phyloP scores from a whole-genome alignment of 2,888 invertebrate species.

The Rotaria socialis region DNA sequence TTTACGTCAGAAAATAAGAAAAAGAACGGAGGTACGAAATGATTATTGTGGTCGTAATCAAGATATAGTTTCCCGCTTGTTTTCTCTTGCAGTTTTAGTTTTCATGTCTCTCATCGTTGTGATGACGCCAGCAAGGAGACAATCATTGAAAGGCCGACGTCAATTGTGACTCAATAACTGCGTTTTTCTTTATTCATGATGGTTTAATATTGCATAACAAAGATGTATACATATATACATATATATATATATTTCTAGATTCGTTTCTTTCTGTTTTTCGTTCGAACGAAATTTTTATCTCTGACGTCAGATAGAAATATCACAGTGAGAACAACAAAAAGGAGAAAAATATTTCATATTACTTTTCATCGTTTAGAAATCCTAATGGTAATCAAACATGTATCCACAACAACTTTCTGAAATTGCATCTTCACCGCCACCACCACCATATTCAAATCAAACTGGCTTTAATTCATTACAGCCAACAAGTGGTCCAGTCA shows the following conservation, averaged over 20 bases:
- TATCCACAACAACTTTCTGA: background rate
- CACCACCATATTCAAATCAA: background rate
- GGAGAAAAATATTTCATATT: too few relatives aligned
- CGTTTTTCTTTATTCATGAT: too few relatives aligned
- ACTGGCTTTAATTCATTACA: background rate
- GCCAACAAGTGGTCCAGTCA: background rate
- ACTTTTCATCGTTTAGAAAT: too few relatives aligned
- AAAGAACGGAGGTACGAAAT: background rate
- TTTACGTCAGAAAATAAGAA: background rate
- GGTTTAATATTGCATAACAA: background rate
- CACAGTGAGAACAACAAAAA: too few relatives aligned
- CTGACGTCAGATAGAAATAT: background rate
- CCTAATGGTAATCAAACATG: background rate
- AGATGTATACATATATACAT: background rate
- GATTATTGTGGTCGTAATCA: background rate
- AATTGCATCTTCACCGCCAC: background rate
- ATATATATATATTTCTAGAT: background rate
- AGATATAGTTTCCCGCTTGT: background rate
- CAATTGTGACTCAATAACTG: background rate
- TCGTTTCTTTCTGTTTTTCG: background rate
- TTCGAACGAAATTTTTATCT: background rate
- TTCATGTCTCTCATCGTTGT: background rate
- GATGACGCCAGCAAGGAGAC: background rate
- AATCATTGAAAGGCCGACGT: background rate
- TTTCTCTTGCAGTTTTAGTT: background rate